Percentiles rank a stretch among this genome's conserved stretches.
phyloP scores from a whole-genome alignment of 1,140 invertebrate species.

The Euborellia annulipes region DNA sequence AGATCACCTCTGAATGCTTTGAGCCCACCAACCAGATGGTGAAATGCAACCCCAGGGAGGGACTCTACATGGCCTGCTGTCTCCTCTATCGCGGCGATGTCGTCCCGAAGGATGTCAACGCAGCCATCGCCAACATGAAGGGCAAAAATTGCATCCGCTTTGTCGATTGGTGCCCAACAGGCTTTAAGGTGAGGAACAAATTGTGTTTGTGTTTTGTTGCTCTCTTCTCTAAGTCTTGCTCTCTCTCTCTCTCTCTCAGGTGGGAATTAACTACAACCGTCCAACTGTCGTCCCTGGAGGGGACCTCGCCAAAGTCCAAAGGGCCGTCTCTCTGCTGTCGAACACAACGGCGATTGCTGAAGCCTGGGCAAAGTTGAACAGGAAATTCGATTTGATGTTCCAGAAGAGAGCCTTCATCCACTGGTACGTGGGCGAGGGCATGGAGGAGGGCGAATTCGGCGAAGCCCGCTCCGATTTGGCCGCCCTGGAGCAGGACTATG shows the following conservation, averaged over 20 bases:
- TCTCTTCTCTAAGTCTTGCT: conserved; percentile 23
- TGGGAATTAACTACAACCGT: conserved; percentile 35
- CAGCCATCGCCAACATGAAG: conserved; percentile 35
- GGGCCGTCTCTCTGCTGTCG: conserved; percentile 20
- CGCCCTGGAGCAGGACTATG: conserved; percentile 32
- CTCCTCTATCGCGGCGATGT: conserved; percentile 40
- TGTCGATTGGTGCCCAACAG: conserved; percentile 46
- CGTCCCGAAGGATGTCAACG: conserved; percentile 39
- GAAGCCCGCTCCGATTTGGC: conserved; percentile 43
- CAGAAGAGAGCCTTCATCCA: conserved; percentile 52
- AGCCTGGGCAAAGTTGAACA: conserved; percentile 34
- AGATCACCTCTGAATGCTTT: conserved; percentile 33
- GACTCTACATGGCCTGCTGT: conserved; percentile 43
- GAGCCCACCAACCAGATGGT: conserved; percentile 37
- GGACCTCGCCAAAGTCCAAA: conserved; percentile 35
- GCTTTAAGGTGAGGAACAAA: conserved; percentile 28
- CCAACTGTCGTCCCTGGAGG: conserved; percentile 33
- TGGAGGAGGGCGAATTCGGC: conserved; percentile 45
- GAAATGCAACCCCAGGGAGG: conserved; percentile 32
- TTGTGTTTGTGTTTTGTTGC: no score
- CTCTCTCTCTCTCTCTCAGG: no score
- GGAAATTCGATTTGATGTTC: conserved; percentile 29
- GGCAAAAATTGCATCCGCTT: conserved; percentile 28
- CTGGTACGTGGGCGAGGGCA: conserved; percentile 62
- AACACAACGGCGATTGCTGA: conserved; percentile 32